phyloP scores from a whole-genome alignment of 2,113 vertebrate species.

The Mellivora capensis region DNA sequence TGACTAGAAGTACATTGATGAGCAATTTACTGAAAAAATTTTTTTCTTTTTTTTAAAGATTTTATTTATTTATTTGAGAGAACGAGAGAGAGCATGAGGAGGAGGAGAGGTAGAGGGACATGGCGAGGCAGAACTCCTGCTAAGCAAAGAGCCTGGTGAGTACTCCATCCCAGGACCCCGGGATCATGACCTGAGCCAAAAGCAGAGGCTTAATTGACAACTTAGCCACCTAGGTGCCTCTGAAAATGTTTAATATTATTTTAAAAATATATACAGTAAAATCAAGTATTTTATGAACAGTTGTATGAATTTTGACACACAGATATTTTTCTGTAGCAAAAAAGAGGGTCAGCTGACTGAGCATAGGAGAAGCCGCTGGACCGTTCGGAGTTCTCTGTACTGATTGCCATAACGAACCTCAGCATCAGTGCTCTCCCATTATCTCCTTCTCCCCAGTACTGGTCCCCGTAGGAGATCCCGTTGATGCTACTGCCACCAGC shows the following conservation, averaged over 20 bases:
- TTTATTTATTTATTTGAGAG: background rate
- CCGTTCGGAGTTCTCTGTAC: background rate
- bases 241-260: background rate
- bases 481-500: background rate
- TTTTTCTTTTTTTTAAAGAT: background rate
- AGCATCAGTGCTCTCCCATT: background rate
- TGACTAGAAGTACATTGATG: background rate
- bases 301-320: background rate
- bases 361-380: background rate
- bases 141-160: background rate
- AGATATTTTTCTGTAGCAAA: background rate
- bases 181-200: no score
- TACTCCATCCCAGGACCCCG: background rate
- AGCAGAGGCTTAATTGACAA: background rate
- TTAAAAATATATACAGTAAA: background rate
- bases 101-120: background rate
- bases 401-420: background rate
- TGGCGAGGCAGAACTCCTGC: background rate
- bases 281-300: background rate
- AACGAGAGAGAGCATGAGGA: background rate
- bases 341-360: background rate
- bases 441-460: background rate
- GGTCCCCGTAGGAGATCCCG: background rate
- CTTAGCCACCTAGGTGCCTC: background rate
- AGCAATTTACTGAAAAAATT: background rate